A percentile compares a stretch with the other conserved stretches of the same genome.
Evolutionary conservation across 2,113 vertebrate species (phyloP).

Genomic region (Pelodiscus sinensis): DNA sequence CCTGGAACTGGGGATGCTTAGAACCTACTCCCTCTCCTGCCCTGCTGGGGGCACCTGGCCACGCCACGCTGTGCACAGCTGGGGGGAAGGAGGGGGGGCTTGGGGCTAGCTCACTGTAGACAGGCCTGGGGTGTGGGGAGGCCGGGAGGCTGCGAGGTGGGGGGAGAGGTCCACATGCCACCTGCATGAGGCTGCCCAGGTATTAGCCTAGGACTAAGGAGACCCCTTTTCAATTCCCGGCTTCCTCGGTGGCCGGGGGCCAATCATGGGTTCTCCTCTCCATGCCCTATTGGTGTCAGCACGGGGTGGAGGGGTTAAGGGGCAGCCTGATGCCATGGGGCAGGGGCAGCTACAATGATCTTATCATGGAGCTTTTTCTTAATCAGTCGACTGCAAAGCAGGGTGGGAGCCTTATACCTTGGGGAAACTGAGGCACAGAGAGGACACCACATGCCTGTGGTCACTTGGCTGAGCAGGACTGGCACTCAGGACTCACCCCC

Average conservation of each 20-base stretch:
- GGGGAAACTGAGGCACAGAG: neutral
- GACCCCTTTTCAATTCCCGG: neutral
- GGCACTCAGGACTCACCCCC: neutral
- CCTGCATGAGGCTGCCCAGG: neutral
- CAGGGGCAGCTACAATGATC: neutral
- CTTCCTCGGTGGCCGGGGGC: too few species aligned
- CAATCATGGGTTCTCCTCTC: too few species aligned
- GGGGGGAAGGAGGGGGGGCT: neutral
- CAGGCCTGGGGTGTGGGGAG: too few species aligned
- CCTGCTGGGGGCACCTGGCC: too few species aligned
- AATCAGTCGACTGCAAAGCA: neutral
- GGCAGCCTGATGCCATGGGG: neutral
- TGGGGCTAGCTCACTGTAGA: neutral
- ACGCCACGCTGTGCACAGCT: neutral
- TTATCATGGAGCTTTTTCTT: neutral
- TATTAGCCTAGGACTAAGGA: neutral
- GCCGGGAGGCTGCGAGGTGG: too few species aligned
- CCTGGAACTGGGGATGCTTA: neutral
- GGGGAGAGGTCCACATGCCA: neutral
- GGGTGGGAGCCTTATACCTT: neutral
- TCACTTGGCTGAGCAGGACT: neutral
- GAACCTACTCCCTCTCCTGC: neutral
- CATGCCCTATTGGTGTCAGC: too few species aligned
- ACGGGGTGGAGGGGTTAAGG: neutral
- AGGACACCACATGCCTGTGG: neutral